A percentile compares a stretch with the other conserved stretches of the same genome.
Conservation (phyloP, 2,113 vertebrate species). For the Tretioscincus oriximinensis region DNA sequence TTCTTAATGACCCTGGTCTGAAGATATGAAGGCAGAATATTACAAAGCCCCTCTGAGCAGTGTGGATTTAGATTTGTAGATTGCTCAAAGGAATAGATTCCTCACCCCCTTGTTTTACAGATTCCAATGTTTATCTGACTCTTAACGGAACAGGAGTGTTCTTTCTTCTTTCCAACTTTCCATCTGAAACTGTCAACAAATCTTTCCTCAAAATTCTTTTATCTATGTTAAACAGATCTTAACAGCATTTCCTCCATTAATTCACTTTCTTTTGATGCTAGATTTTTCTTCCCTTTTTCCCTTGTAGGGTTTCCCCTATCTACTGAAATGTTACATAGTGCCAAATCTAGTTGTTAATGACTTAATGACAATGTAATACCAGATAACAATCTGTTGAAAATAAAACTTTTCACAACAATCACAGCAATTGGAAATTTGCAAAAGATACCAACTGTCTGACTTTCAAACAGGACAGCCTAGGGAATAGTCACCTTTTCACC, state of each 20-base stretch:
- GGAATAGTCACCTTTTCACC: neutral
- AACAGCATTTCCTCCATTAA: neutral
- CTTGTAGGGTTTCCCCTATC: slow-evolving; percentile 33
- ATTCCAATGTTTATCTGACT: neutral
- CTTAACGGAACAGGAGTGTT: neutral
- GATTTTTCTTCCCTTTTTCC: slow-evolving; percentile 33
- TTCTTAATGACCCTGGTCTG: neutral
- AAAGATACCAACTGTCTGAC: neutral
- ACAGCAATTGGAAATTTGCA: neutral
- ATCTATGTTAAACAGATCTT: neutral
- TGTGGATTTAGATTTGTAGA: neutral
- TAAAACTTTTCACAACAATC: slow-evolving; percentile 20
- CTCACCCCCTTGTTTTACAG: neutral
- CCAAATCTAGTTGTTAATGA: slow-evolving; percentile 25
- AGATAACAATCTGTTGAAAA: neutral
- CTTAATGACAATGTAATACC: slow-evolving; percentile 22
- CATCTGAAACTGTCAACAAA: neutral
- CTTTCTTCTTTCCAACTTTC: neutral
- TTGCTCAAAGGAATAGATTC: too few relatives aligned
- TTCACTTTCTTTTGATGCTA: neutral
- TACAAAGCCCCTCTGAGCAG: neutral
- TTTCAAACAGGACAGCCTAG: neutral
- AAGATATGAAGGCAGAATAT: neutral
- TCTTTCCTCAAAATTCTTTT: neutral
- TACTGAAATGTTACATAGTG: slow-evolving; percentile 32